Evolutionary conservation across 2,113 vertebrate species (phyloP), one percentile per base, ranked within the genome.

Genomic region (Epinephelus moara): DNA sequence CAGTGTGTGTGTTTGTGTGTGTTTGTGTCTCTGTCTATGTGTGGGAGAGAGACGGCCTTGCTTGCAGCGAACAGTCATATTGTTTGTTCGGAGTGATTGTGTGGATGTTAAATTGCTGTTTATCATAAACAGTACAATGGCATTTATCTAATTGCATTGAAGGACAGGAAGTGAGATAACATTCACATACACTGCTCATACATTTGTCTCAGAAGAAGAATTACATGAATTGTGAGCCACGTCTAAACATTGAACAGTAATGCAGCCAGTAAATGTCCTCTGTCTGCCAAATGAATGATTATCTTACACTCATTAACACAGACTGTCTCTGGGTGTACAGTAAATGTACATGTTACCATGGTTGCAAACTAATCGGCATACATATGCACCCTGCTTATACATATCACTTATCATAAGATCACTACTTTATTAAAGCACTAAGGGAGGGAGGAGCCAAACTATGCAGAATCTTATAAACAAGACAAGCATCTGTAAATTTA

Each of bases 141-240:
- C 21, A 25, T 86, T 59, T 53, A 73, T 68, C 30, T 76, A 69
- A 60, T 59, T 37, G 62, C 21, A 57, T 2, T 81, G 79, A 83
- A 81, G 68, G 72, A 68, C 83, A 89, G 85, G 87, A 92, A 87
- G 72, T 75, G 59, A 88, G 87, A 88, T 85, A 86, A 85, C 71
- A 75, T 85, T 75, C 30, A 84, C 11, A 45, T 30, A n/a, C 40
- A 45, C 12, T 11, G 6, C 56, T 45, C 13, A 70, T 56, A 13
- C 33, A 82, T 83, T 52, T 59, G 71, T 77, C 47, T 45, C 21
- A 76, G 30, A 56, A 72, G 71, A 80, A 53, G 17, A 53, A 79
- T 68, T 27, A 40, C 56, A 6, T 56, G 30, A 19, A 62, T 53
- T 37, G 15, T 56, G 50, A 75, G 7, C 12, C 6, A 2, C 42